Percentiles rank a stretch among this genome's conserved stretches.
Evolutionary conservation across 2,797 vertebrate genomes (phyloP).

Genomic region (Leuciscus waleckii): DNA sequence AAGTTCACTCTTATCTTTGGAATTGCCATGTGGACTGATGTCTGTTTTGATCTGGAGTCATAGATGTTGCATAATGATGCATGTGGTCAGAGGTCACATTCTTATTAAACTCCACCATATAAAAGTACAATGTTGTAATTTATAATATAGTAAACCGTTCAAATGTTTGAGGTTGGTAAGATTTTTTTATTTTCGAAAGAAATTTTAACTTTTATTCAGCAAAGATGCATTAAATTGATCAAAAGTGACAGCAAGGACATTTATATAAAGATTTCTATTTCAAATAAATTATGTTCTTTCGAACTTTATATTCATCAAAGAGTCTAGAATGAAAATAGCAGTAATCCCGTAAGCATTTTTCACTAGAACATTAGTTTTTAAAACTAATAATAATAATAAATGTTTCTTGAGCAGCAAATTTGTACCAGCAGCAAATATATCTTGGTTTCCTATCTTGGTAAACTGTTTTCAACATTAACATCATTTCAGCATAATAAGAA

Average conservation of each 20-base stretch:
- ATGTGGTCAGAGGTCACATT: not conserved
- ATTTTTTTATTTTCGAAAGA: not conserved
- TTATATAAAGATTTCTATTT: not conserved
- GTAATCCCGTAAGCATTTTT: not conserved
- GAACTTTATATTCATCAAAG: not conserved
- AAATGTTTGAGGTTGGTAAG: not conserved
- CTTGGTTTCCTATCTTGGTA: not conserved
- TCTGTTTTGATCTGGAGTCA: conserved; percentile 1
- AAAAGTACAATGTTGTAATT: not conserved
- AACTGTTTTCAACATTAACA: not conserved
- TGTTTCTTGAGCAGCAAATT: not conserved
- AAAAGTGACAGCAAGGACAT: not conserved
- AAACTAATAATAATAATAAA: not conserved
- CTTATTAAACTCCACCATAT: not conserved
- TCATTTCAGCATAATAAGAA: not conserved
- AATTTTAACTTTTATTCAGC: not conserved
- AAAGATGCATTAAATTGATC: not conserved
- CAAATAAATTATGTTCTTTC: not conserved
- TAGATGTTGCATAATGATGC: conserved; percentile 10
- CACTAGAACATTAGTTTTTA: not conserved
- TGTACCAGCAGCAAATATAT: not conserved
- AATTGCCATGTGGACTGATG: not conserved
- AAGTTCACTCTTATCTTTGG: not conserved
- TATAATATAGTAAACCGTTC: not conserved
- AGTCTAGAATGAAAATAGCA: not conserved